phyloP scores from a whole-genome alignment of 2,113 vertebrate genomes.

The Noctilio leporinus region DNA sequence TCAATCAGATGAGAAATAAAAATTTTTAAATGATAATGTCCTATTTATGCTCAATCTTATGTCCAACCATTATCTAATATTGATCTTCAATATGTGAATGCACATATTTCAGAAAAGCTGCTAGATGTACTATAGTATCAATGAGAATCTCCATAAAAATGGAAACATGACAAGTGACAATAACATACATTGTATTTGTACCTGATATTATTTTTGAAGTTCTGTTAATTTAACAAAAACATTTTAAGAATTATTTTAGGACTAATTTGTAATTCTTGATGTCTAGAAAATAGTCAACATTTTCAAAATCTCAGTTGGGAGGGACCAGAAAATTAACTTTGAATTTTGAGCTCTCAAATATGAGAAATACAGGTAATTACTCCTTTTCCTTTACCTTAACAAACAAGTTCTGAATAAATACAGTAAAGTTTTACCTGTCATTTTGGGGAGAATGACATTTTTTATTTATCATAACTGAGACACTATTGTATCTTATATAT shows the following conservation, averaged over 20 bases:
- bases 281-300: neutral
- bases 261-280: neutral
- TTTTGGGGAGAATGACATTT: neutral
- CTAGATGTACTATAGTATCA: neutral
- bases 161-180: neutral
- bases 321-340: neutral
- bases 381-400: neutral
- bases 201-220: neutral
- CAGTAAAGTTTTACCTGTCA: neutral
- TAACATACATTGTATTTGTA: neutral
- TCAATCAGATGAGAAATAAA: slow-evolving; percentile 1
- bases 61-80: neutral
- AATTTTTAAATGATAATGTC: neutral
- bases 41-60: neutral
- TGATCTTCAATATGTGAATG: neutral
- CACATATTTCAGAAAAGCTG: neutral
- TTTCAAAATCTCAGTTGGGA: neutral
- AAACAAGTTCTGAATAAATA: neutral
- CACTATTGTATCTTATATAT: neutral
- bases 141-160: neutral
- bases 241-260: neutral
- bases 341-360: neutral
- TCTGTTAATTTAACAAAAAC: neutral
- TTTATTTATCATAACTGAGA: neutral
- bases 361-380: neutral